Evolutionary conservation across 2,113 vertebrate genomes (phyloP).

Genomic region (Prochilodus magdalenae): DNA sequence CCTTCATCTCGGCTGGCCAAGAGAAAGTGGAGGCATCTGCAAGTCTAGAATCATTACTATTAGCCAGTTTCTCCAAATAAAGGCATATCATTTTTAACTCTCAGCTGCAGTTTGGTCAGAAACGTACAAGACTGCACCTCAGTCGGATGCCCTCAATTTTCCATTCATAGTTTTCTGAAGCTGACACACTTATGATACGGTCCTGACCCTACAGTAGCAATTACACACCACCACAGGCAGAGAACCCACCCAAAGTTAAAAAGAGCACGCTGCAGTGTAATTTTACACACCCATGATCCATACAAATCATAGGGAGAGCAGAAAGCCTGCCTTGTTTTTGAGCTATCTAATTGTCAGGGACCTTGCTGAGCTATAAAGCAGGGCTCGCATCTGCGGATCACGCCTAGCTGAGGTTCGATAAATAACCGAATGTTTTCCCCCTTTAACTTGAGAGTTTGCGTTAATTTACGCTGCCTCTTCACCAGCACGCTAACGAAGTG

Average conservation of each 20-base stretch:
- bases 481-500: not conserved
- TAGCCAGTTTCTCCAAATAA: not conserved
- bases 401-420: constrained; percentile 12
- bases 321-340: not conserved
- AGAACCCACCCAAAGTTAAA: constrained; percentile 18
- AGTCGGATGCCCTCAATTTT: not conserved
- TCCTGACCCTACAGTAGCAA: constrained; percentile 13
- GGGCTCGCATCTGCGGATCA: too few species aligned
- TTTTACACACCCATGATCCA: constrained; percentile 16
- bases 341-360: not conserved
- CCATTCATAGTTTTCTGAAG: not conserved
- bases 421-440: constrained; percentile 16
- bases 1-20: too few species aligned
- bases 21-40: too few species aligned
- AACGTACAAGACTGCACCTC: not conserved
- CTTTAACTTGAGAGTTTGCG: not conserved
- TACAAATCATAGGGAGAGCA: not conserved
- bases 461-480: not conserved
- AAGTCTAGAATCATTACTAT: not conserved
- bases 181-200: not conserved
- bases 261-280: constrained; percentile 6
- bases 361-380: not conserved
- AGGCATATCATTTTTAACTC: not conserved
- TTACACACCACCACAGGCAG: not conserved
- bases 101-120: not conserved